phyloP scores from a whole-genome alignment of 2,888 invertebrate species.

The Harpalus rubripes region DNA sequence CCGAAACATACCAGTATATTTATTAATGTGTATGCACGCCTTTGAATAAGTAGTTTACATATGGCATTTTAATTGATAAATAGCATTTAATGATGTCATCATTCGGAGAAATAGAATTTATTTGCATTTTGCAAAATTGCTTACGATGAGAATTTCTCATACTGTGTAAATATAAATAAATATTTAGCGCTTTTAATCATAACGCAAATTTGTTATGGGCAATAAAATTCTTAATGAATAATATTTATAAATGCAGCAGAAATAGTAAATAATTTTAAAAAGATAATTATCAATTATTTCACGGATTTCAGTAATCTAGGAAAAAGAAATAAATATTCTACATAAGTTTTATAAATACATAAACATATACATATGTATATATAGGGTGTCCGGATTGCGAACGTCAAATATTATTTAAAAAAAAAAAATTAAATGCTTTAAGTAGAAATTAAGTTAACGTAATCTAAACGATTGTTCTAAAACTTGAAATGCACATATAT shows the following conservation, averaged over 20 bases:
- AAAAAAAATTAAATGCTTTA: no score
- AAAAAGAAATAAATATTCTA: no score
- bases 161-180: constrained; percentile 19
- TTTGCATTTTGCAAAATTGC: constrained; percentile 20
- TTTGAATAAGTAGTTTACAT: constrained; percentile 43
- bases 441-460: no score
- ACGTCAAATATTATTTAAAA: no score
- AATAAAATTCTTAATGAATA: no score
- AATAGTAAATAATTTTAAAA: background rate
- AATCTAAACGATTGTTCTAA: no score
- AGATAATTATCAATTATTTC: background rate
- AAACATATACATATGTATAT: no score
- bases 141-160: constrained; percentile 11
- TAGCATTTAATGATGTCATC: constrained; percentile 38
- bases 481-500: no score
- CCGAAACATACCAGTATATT: constrained; percentile 36
- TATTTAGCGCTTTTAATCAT: background rate
- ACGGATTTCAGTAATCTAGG: no score
- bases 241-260: background rate
- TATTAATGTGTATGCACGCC: constrained; percentile 38
- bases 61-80: constrained; percentile 41
- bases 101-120: constrained; percentile 18
- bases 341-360: no score
- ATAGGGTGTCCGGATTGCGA: no score
- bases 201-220: background rate